Evolutionary conservation across 2,888 invertebrate genomes (phyloP).

Genomic region (Cinara cedri): DNA sequence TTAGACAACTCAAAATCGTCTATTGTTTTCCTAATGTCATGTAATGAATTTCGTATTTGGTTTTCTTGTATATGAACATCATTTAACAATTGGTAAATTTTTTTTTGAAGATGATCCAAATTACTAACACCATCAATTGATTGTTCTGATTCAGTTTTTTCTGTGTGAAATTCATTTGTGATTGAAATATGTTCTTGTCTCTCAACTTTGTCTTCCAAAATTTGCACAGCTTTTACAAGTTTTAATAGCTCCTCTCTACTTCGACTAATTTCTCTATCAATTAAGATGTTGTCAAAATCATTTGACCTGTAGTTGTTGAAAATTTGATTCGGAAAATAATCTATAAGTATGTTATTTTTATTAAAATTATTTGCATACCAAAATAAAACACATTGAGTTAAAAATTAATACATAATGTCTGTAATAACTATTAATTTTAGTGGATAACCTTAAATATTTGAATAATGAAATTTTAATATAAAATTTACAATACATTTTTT

Average conservation of each 20-base stretch:
- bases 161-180: slow-evolving; percentile 60
- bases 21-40: slow-evolving; percentile 25
- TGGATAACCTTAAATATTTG: neutral
- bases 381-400: slow-evolving; percentile 13
- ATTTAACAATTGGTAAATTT: slow-evolving; percentile 24
- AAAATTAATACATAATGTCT: neutral
- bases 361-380: slow-evolving; percentile 33
- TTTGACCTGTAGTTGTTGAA: slow-evolving; percentile 31
- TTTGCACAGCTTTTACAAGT: slow-evolving; percentile 64
- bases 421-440: neutral
- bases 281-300: slow-evolving; percentile 14
- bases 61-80: slow-evolving; percentile 46
- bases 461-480: neutral
- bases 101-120: slow-evolving; percentile 31
- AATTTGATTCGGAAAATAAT: slow-evolving; percentile 43
- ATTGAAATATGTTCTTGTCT: slow-evolving; percentile 63
- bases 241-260: slow-evolving; percentile 60
- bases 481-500: neutral
- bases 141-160: slow-evolving; percentile 1
- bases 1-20: slow-evolving; percentile 24
- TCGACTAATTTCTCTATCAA: slow-evolving; percentile 33
- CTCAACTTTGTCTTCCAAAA: slow-evolving; percentile 64
- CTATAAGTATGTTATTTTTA: slow-evolving; percentile 48
- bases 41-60: slow-evolving; percentile 37
- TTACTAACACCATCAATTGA: neutral